These are phyloP conservation scores for Eulemur coronatus DNA, from an alignment of 2,797 vertebrate species.

Conservation along the genomic window DNA sequence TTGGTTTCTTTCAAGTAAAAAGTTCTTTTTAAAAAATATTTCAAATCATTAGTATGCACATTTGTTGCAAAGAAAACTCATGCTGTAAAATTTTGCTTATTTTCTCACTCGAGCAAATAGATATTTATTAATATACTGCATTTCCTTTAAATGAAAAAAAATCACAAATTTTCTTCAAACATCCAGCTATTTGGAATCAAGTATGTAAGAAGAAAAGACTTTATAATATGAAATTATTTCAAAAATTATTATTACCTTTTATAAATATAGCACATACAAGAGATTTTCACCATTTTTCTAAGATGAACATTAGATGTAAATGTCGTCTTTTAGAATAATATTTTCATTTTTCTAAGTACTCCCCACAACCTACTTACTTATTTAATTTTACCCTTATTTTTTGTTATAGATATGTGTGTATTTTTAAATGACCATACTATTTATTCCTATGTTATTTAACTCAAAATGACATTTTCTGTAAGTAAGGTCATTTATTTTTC, in stretches of 20 bases:
- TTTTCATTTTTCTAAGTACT: constrained; percentile 5
- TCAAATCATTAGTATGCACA: background rate
- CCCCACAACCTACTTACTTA: background rate
- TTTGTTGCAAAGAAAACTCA: background rate
- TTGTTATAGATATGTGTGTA: background rate
- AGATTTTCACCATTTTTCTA: background rate
- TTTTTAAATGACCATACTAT: constrained; percentile 8
- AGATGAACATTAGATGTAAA: background rate
- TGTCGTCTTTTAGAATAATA: background rate
- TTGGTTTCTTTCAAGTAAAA: background rate
- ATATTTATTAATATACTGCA: background rate
- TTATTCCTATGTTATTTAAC: background rate
- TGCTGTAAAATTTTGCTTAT: constrained; percentile 1
- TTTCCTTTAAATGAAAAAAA: background rate
- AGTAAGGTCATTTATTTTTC: background rate
- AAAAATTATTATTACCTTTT: constrained; percentile 23
- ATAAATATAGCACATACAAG: background rate
- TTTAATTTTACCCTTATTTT: background rate
- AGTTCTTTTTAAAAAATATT: background rate
- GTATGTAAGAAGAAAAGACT: background rate
- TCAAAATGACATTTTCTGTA: background rate
- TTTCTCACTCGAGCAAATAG: constrained; percentile 23
- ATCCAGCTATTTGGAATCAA: background rate
- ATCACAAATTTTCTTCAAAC: background rate
- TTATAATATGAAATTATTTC: background rate